Conservation (phyloP, 2,888 invertebrate species). For the Protodeltote pygarga region DNA sequence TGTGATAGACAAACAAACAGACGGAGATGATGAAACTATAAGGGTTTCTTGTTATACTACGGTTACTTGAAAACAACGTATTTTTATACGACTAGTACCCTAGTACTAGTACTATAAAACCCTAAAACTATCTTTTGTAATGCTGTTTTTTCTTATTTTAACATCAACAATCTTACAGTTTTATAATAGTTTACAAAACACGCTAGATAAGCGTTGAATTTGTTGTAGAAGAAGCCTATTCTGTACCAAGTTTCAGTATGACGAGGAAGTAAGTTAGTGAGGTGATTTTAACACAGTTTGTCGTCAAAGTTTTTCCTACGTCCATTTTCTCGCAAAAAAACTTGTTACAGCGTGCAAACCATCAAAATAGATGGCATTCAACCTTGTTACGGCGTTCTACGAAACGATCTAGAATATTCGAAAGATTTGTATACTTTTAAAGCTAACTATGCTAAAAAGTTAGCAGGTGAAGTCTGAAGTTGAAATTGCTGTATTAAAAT, state of each 20-base stretch:
- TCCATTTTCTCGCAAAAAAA: conserved; percentile 31
- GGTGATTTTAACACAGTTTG: conserved; percentile 13
- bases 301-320: conserved; percentile 19
- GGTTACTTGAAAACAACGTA: no score
- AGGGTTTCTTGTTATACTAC: no score
- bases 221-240: no score
- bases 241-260: neutral
- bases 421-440: conserved; percentile 7
- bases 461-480: conserved; percentile 12
- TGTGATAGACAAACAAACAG: no score
- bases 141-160: no score
- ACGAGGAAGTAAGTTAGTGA: neutral
- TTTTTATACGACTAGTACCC: no score
- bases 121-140: no score
- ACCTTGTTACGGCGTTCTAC: conserved; percentile 28
- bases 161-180: no score
- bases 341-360: conserved; percentile 26
- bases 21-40: no score
- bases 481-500: conserved; percentile 4
- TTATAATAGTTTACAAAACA: no score
- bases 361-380: conserved; percentile 30
- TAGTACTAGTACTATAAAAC: no score
- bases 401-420: conserved; percentile 18
- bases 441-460: conserved; percentile 20
- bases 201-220: no score